These are phyloP conservation scores for Lepilemur septentrionalis DNA, from an alignment of 2,797 vertebrate genomes.

Conservation along the genomic window DNA sequence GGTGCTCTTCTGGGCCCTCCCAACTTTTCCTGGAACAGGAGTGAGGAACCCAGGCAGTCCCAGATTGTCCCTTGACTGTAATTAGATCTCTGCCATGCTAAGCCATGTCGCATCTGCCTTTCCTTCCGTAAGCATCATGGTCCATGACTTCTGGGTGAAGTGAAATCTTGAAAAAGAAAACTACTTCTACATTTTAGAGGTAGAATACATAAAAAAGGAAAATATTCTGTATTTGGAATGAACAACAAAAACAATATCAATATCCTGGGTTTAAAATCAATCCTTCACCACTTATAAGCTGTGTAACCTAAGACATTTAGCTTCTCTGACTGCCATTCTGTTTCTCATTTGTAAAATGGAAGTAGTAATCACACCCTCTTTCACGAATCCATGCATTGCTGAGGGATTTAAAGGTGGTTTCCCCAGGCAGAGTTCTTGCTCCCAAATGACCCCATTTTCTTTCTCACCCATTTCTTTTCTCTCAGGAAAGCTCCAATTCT, in stretches of 20 bases:
- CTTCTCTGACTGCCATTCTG: background rate
- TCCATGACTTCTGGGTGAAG: background rate
- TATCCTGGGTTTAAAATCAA: background rate
- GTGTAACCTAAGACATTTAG: background rate
- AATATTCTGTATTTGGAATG: background rate
- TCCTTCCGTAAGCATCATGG: background rate
- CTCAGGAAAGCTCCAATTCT: background rate
- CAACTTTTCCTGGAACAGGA: background rate
- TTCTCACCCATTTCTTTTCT: background rate
- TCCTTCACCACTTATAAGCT: background rate
- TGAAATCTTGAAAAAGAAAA: background rate
- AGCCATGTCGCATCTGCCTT: background rate
- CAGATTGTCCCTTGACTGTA: background rate
- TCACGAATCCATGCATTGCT: background rate
- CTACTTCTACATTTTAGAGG: background rate
- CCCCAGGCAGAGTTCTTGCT: background rate
- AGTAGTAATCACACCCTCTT: background rate
- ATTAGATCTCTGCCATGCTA: background rate
- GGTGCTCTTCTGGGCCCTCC: background rate
- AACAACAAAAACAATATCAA: background rate
- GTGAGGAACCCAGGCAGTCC: background rate
- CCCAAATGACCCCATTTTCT: background rate
- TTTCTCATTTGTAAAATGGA: background rate
- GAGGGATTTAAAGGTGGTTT: background rate
- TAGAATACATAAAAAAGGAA: background rate